Base-by-base conservation (phyloP, 2,888 invertebrate species). In the Cyclophora albipunctata region DNA sequence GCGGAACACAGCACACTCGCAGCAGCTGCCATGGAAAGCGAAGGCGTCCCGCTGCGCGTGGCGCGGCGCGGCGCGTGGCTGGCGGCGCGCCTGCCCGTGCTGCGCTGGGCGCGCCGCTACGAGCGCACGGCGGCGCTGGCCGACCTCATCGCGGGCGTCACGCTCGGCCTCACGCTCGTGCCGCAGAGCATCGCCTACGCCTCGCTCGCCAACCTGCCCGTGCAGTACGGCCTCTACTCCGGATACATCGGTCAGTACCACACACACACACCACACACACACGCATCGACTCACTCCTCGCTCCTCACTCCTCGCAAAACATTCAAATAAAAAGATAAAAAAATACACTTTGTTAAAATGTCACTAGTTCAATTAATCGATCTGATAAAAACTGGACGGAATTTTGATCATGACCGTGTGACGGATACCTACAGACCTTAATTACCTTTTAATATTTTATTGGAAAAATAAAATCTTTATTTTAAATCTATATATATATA, bases 181-280 rank as follows among this genome's bases (percentile, higher is more conserved):
- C 98, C 98, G 3, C 97, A 97, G 84, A 96, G 96, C 64, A 94
- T 98, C 65, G 98, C 97, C 7, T 97, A 97, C 78, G 97, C 97
- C 41, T 90, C 94, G 46, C 88, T 98, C 45, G 97, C 97, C 6
- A 93, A 94, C 45, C 85, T 97, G 48, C 93, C 94, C 20, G 93
- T 97, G 35, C 95, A 97, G 91, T 96, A 96, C 84, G 98, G 98
- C 0, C 90, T 98, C 34, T 98, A 98, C 79, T 95, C 97, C 2
- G 93, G 97, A 0, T 96, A 98, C 76, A 91, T 97, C 78, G 96
- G 96, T 75, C 64, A 73, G 71, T 75, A 40, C 3, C 3, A 3
- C n/a, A 3, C 7, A n/a, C 34, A 46, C 20, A 3, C 34, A 34
- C 3, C n/a, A 3, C 7, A n/a, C 34, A 46, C 20, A 3, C 34